Evolutionary conservation across 1,140 invertebrate genomes (phyloP).

Genomic region (Apocrypta bakeri): DNA sequence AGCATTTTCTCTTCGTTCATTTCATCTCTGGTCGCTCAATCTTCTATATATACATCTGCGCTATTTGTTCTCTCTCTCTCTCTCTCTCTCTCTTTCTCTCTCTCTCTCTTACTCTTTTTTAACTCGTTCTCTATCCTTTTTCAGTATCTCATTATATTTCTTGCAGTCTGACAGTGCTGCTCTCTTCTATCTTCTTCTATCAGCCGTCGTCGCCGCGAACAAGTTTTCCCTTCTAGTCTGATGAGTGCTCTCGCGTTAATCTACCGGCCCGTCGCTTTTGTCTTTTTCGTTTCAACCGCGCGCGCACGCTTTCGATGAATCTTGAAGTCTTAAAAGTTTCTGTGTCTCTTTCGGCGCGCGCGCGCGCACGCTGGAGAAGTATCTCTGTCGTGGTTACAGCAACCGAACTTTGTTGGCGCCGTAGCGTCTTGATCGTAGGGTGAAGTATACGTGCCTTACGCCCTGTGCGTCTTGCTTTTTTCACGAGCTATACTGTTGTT

Average conservation of each 20-base stretch:
- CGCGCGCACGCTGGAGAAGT: not conserved
- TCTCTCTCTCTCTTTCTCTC: too few relatives aligned
- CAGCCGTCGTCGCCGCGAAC: not conserved
- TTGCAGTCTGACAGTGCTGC: not conserved
- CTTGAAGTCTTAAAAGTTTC: slow-evolving; percentile 16
- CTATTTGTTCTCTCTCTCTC: slow-evolving; percentile 20
- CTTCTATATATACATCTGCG: not conserved
- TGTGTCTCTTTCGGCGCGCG: not conserved
- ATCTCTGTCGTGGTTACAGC: not conserved
- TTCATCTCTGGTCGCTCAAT: not conserved
- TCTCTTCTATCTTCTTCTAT: slow-evolving; percentile 13
- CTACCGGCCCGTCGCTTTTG: slow-evolving; percentile 26
- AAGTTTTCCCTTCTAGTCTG: slow-evolving; percentile 50
- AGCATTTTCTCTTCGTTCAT: not conserved
- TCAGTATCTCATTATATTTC: slow-evolving; percentile 43
- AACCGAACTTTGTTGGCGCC: slow-evolving; percentile 46
- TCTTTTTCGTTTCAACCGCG: slow-evolving; percentile 31
- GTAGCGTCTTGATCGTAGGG: slow-evolving; percentile 6
- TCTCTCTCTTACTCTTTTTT: too few relatives aligned
- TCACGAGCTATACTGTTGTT: not conserved
- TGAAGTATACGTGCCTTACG: slow-evolving; percentile 14
- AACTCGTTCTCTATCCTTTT: not conserved
- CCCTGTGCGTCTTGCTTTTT: not conserved
- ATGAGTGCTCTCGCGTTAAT: slow-evolving; percentile 42
- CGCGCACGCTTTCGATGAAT: slow-evolving; percentile 35